These are phyloP conservation scores for Melanotaenia maccullochi DNA, from an alignment of 2,797 vertebrate species.

Conservation along the genomic window DNA sequence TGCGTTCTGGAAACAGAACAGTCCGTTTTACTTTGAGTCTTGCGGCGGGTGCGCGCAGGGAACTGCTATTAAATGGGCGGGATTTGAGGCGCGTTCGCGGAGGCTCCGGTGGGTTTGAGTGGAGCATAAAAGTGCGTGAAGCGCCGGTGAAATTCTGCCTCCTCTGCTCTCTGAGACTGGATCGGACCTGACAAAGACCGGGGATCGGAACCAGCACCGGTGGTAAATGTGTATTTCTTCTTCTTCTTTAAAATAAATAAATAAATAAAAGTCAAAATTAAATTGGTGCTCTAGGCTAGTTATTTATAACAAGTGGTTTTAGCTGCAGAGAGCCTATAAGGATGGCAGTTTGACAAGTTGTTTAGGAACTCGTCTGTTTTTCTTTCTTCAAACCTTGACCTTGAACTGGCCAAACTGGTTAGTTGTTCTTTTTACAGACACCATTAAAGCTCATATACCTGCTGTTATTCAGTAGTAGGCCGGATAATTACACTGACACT, in stretches of 20 bases:
- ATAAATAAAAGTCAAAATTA: too few species aligned
- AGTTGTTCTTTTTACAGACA: too few species aligned
- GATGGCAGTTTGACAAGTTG: not conserved
- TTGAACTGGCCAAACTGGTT: not conserved
- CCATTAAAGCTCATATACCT: too few species aligned
- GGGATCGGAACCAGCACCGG: constrained; percentile 27
- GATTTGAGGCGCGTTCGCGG: constrained; percentile 41
- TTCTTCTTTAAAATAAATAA: too few species aligned
- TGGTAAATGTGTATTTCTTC: not conserved
- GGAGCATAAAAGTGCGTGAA: constrained; percentile 67
- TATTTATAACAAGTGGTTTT: not conserved
- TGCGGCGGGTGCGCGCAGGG: constrained; percentile 52
- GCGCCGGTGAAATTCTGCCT: constrained; percentile 26
- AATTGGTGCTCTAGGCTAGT: not conserved
- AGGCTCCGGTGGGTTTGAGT: constrained; percentile 28
- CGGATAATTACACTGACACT: too few species aligned
- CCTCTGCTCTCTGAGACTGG: constrained; percentile 15
- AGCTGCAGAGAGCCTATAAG: not conserved
- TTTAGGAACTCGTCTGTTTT: not conserved
- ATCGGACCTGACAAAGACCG: constrained; percentile 25
- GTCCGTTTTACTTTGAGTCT: not conserved
- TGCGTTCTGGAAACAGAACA: constrained; percentile 6
- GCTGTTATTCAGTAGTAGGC: too few species aligned
- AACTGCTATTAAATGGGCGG: constrained; percentile 71
- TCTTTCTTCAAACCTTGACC: not conserved